A percentile compares a stretch with the other conserved stretches of the same genome.
Evolutionary conservation across 1,140 invertebrate species (phyloP).

Genomic region (Aleiodes sp.): DNA sequence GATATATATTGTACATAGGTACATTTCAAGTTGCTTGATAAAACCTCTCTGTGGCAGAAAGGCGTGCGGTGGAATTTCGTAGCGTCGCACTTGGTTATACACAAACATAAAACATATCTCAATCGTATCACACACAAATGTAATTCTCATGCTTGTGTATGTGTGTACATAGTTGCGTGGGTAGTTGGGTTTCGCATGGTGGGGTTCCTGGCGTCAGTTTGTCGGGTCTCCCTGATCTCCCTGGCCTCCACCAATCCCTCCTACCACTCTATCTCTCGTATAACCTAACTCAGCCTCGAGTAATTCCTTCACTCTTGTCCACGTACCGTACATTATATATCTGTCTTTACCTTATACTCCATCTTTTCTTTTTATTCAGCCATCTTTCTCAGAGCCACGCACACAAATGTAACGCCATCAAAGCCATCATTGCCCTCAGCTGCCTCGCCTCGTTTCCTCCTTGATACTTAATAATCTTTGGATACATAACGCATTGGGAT

Average conservation of each 20-base stretch:
- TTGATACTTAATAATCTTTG: slow-evolving; percentile 1
- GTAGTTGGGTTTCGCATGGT: slow-evolving; percentile 48
- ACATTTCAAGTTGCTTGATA: no score
- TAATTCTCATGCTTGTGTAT: no score
- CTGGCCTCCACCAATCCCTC: slow-evolving; percentile 31
- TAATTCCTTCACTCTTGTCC: slow-evolving; percentile 16
- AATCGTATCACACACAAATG: slow-evolving; percentile 1
- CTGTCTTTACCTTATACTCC: slow-evolving; percentile 13
- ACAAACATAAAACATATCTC: slow-evolving; percentile 38
- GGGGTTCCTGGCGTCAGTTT: slow-evolving; percentile 59
- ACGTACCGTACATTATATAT: neutral
- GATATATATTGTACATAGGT: neutral
- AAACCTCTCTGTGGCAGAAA: neutral
- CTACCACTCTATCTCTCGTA: slow-evolving; percentile 6
- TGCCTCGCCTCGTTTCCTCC: neutral
- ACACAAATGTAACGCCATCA: neutral
- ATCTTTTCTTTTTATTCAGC: neutral
- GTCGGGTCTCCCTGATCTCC: slow-evolving; percentile 54
- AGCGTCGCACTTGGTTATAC: slow-evolving; percentile 1
- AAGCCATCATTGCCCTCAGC: neutral
- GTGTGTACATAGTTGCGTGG: slow-evolving; percentile 35
- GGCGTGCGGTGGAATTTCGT: neutral
- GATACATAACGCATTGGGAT: neutral
- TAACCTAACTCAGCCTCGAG: neutral
- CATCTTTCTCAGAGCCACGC: neutral